A percentile compares a stretch with the other conserved stretches of the same genome.
Conservation (phyloP, 2,888 invertebrate genomes). For the Amiota minor region DNA sequence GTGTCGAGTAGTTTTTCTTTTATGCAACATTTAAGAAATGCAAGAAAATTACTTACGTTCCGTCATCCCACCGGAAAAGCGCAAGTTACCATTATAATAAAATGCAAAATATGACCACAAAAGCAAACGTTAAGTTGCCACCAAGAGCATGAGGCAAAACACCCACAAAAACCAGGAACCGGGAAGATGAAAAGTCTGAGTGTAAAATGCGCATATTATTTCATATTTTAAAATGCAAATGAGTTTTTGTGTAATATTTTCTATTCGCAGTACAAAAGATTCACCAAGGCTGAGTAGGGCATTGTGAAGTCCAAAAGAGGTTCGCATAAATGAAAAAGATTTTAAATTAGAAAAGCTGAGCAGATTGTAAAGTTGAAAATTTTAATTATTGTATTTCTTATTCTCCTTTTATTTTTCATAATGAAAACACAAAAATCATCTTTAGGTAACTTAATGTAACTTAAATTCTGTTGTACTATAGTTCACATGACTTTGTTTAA, state of each 20-base stretch:
- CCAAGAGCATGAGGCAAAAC: neutral
- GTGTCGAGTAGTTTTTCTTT: neutral
- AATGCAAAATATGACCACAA: constrained; percentile 13
- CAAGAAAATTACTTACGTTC: neutral
- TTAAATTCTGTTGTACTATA: too few species aligned
- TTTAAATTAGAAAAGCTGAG: too few species aligned
- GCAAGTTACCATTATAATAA: constrained; percentile 10
- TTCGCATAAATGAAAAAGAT: too few species aligned
- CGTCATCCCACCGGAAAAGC: too few species aligned
- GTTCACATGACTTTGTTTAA: too few species aligned
- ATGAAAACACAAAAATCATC: too few species aligned
- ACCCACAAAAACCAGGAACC: constrained; percentile 1
- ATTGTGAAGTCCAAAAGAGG: too few species aligned
- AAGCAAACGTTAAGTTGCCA: neutral
- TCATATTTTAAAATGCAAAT: constrained; percentile 26
- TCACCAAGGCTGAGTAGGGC: too few species aligned
- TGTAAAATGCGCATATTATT: neutral
- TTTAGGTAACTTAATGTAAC: too few species aligned
- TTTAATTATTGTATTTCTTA: neutral
- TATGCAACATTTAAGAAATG: neutral
- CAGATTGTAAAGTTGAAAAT: too few species aligned
- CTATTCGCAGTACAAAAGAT: neutral
- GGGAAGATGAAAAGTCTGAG: neutral
- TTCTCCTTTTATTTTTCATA: neutral
- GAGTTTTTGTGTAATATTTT: constrained; percentile 10